phyloP scores from a whole-genome alignment of 2,888 invertebrate species.

The Corythucha ciliata region DNA sequence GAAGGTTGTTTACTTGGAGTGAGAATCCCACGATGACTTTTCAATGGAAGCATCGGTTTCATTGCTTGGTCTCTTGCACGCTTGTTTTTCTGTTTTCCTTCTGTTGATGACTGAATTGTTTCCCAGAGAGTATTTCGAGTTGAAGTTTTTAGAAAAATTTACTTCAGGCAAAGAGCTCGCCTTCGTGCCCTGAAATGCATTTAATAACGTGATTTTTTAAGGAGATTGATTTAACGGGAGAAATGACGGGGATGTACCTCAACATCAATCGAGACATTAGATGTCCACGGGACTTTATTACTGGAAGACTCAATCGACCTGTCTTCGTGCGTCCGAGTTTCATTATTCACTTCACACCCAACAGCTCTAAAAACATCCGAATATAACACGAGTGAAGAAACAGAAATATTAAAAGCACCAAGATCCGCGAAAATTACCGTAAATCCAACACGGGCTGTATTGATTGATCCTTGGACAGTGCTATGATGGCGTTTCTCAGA shows the following conservation, averaged over 20 bases:
- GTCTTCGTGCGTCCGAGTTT: too few relatives aligned
- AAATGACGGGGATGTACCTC: too few relatives aligned
- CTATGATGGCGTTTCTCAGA: constrained; percentile 46
- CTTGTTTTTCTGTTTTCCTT: constrained; percentile 19
- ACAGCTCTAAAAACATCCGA: too few relatives aligned
- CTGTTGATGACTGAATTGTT: constrained; percentile 22
- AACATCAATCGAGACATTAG: too few relatives aligned
- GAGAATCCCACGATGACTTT: constrained; percentile 21
- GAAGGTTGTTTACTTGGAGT: too few relatives aligned
- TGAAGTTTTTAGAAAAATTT: constrained; percentile 30
- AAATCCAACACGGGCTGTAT: constrained; percentile 55
- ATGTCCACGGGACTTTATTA: too few relatives aligned
- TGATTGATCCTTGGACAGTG: constrained; percentile 47
- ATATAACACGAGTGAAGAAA: constrained; percentile 1
- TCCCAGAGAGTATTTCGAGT: constrained; percentile 16
- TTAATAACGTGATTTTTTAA: too few relatives aligned
- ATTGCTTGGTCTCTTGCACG: constrained; percentile 21
- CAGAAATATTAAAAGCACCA: constrained; percentile 1
- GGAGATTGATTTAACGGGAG: too few relatives aligned
- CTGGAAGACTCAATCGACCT: too few relatives aligned
- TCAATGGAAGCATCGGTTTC: constrained; percentile 21
- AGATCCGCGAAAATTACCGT: too few relatives aligned
- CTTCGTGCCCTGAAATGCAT: constrained; percentile 24
- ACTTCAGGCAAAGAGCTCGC: constrained; percentile 39
- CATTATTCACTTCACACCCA: too few relatives aligned